Evolutionary conservation across 2,797 vertebrate genomes (phyloP).

Genomic region (Leptoclinus maculatus): DNA sequence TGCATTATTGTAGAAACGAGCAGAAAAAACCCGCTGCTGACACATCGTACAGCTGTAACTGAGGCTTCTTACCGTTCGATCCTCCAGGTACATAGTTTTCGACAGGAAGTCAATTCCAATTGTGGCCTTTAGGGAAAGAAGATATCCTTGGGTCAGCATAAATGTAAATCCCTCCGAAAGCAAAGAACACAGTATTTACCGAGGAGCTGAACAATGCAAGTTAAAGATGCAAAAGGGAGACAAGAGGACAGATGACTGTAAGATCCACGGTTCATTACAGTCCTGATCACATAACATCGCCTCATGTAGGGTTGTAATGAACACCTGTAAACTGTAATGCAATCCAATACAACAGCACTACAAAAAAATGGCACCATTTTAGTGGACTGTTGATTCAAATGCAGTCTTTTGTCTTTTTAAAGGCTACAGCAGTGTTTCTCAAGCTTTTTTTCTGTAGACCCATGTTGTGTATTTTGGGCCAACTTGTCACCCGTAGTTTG

Average conservation of each 20-base stretch:
- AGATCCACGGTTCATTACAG: background rate
- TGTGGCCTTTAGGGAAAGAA: slow-evolving; percentile 85
- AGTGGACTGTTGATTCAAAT: slow-evolving; percentile 1
- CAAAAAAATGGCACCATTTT: background rate
- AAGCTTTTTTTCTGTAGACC: too few species aligned
- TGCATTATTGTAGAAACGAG: slow-evolving; percentile 11
- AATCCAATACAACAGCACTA: background rate
- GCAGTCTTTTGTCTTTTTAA: background rate
- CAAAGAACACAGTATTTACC: slow-evolving; percentile 5
- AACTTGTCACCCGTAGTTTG: background rate
- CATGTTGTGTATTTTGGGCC: background rate
- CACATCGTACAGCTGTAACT: slow-evolving; percentile 18
- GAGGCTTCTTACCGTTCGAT: slow-evolving; percentile 87
- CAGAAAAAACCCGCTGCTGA: background rate
- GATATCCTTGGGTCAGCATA: slow-evolving; percentile 45
- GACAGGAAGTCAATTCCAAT: slow-evolving; percentile 95
- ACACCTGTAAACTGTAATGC: background rate
- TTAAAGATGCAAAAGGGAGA: background rate
- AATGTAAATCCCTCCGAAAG: slow-evolving; percentile 3
- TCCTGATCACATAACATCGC: slow-evolving; percentile 9
- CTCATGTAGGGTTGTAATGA: background rate
- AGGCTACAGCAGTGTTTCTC: background rate
- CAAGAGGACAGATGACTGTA: background rate
- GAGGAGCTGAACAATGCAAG: slow-evolving; percentile 15
- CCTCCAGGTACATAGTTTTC: slow-evolving; percentile 95